Evolutionary conservation across 2,888 invertebrate species (phyloP).

Genomic region (Eledone cirrhosa): DNA sequence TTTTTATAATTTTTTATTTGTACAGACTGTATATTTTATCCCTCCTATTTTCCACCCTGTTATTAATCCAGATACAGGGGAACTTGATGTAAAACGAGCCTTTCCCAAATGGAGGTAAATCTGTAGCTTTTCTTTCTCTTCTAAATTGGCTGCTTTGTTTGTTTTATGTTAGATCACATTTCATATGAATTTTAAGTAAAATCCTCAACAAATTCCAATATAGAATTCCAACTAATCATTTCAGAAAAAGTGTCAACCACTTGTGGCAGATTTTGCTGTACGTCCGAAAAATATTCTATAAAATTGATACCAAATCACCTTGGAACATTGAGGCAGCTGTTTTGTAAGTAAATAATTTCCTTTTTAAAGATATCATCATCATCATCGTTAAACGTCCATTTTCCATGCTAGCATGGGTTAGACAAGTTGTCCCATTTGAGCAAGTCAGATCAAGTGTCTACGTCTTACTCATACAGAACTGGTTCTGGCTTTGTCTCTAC

Average conservation of each 20-base stretch:
- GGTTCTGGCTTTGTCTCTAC: too few relatives aligned
- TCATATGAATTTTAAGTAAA: neutral
- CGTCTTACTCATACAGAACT: too few relatives aligned
- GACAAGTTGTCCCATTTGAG: too few relatives aligned
- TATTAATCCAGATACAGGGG: constrained; percentile 80
- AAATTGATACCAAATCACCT: constrained; percentile 79
- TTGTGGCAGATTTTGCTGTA: constrained; percentile 91
- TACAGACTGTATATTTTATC: constrained; percentile 83
- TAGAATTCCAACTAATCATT: constrained; percentile 31
- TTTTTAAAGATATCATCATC: neutral
- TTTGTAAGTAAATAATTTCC: constrained; percentile 60
- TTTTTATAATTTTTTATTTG: constrained; percentile 39
- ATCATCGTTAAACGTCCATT: too few relatives aligned
- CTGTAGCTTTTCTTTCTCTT: neutral
- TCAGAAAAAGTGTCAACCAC: constrained; percentile 77
- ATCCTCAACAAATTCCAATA: too few relatives aligned
- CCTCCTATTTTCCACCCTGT: constrained; percentile 87
- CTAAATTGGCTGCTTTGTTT: neutral
- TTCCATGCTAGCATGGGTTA: too few relatives aligned
- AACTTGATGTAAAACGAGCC: constrained; percentile 79
- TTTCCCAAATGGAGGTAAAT: constrained; percentile 83
- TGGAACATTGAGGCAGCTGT: constrained; percentile 78
- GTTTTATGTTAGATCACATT: neutral
- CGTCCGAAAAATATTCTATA: constrained; percentile 82
- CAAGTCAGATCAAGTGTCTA: too few relatives aligned